Evolutionary conservation across 1,140 invertebrate species (phyloP).

Genomic region (Brachionus rotundiformis): DNA sequence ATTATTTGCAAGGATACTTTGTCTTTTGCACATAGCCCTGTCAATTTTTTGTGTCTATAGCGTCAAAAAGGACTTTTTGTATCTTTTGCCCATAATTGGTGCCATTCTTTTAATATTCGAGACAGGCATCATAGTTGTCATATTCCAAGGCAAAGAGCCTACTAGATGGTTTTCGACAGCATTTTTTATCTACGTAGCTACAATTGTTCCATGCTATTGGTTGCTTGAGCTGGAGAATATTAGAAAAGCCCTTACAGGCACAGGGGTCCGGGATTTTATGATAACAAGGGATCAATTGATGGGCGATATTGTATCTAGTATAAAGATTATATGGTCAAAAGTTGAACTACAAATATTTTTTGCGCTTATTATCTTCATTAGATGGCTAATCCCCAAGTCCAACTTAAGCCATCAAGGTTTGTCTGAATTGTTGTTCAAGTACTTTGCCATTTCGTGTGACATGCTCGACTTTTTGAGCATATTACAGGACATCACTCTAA

Average conservation of each 20-base stretch:
- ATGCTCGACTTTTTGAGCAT: constrained; percentile 48
- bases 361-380: constrained; percentile 39
- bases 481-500: constrained; percentile 3
- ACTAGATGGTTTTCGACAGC: constrained; percentile 43
- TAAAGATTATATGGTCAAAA: constrained; percentile 45
- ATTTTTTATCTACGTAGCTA: constrained; percentile 40
- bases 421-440: constrained; percentile 45
- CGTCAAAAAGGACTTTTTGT: constrained; percentile 35
- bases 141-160: constrained; percentile 40
- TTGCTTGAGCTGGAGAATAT: constrained; percentile 47
- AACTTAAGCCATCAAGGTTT: constrained; percentile 20
- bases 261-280: constrained; percentile 20
- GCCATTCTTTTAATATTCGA: constrained; percentile 25
- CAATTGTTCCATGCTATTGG: constrained; percentile 48
- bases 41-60: constrained; percentile 28
- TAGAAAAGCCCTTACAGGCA: neutral
- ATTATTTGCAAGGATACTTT: constrained; percentile 6
- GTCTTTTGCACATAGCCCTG: constrained; percentile 27
- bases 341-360: constrained; percentile 51
- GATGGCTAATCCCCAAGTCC: constrained; percentile 48
- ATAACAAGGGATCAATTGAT: constrained; percentile 31
- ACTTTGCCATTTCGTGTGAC: constrained; percentile 48
- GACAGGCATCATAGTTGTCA: neutral
- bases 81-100: constrained; percentile 34
- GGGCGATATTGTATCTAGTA: constrained; percentile 37